Evolutionary conservation across 2,888 invertebrate species (phyloP).

Genomic region (Lithophane leautieri): DNA sequence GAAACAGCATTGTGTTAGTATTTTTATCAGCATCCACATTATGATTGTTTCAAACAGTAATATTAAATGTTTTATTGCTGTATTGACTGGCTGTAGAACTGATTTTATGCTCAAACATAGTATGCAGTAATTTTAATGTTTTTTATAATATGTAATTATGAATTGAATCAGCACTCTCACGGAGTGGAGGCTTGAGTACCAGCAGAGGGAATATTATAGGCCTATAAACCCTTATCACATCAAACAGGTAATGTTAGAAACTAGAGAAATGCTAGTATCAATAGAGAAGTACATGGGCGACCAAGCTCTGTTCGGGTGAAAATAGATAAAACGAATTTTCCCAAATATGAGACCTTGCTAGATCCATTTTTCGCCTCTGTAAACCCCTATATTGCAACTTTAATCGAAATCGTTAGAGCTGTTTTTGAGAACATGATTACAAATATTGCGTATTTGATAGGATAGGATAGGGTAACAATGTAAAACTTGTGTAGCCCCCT

Average conservation of each 20-base stretch:
- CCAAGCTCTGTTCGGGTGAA: no score
- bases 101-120: neutral
- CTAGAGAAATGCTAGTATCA: neutral
- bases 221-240: neutral
- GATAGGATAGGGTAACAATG: no score
- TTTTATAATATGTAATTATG: neutral
- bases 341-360: no score
- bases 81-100: neutral
- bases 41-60: neutral
- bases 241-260: neutral
- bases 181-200: neutral
- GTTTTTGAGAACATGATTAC: no score
- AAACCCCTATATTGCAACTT: no score
- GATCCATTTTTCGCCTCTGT: no score
- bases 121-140: neutral
- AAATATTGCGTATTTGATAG: no score
- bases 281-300: neutral
- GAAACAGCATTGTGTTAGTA: neutral
- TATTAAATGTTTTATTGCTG: neutral
- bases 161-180: neutral
- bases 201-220: neutral
- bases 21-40: constrained; percentile 5
- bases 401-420: no score
- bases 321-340: no score
- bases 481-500: neutral